A percentile compares a stretch with the other conserved stretches of the same genome.
Evolutionary conservation across 1,140 invertebrate species (phyloP).

Genomic region (Mercenaria mercenaria): DNA sequence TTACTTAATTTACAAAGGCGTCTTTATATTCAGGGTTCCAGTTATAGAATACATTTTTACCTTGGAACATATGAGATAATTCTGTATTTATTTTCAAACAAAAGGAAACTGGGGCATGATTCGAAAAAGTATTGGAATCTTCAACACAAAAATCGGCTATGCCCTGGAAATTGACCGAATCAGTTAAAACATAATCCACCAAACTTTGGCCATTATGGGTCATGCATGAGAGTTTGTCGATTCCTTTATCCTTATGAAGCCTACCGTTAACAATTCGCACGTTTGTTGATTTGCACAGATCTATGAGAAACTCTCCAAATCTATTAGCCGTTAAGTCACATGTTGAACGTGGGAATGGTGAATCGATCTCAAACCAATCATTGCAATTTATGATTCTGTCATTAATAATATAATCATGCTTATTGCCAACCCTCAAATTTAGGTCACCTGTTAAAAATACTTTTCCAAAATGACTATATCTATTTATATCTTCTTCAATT

Average conservation of each 20-base stretch:
- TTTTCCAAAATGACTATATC: background rate
- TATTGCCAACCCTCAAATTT: background rate
- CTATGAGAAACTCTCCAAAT: slow-evolving; percentile 7
- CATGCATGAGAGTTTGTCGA: background rate
- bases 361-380: background rate
- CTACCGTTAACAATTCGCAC: slow-evolving; percentile 9
- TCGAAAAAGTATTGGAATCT: slow-evolving; percentile 30
- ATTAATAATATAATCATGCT: background rate
- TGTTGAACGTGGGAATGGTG: background rate
- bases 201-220: slow-evolving; percentile 2
- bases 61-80: background rate
- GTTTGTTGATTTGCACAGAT: background rate
- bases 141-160: background rate
- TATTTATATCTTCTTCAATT: background rate
- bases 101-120: background rate
- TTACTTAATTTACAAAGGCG: background rate
- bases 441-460: background rate
- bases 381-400: background rate
- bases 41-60: background rate
- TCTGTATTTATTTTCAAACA: background rate
- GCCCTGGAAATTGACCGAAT: background rate
- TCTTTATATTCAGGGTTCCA: background rate
- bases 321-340: background rate
- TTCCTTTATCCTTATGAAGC: background rate
- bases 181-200: slow-evolving; percentile 25